phyloP scores from a whole-genome alignment of 2,888 invertebrate species.

The Chalcis sispes region DNA sequence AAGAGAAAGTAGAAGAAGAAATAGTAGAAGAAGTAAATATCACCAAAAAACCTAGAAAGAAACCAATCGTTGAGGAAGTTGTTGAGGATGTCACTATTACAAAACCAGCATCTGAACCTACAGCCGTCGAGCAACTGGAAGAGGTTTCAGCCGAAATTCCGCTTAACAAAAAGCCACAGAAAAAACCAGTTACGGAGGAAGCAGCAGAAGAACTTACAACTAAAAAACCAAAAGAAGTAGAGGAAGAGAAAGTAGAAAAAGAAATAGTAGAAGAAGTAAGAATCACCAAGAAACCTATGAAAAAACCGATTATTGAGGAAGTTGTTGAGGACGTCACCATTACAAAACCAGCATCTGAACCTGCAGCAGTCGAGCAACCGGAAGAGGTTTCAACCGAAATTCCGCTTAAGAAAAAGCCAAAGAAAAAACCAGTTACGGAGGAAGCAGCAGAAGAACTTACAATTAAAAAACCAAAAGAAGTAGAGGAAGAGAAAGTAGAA shows the following conservation, averaged over 20 bases:
- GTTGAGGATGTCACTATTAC: constrained; percentile 76
- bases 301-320: constrained; percentile 68
- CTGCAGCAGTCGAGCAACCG: constrained; percentile 65
- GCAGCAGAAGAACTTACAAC: constrained; percentile 62
- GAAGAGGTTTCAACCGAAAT: too few species aligned
- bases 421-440: constrained; percentile 53
- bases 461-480: constrained; percentile 70
- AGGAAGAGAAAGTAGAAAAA: constrained; percentile 59
- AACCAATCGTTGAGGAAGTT: constrained; percentile 70
- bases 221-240: constrained; percentile 62
- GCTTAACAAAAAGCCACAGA: constrained; percentile 63
- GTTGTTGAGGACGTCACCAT: constrained; percentile 76
- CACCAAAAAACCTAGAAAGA: constrained; percentile 63
- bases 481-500: constrained; percentile 76
- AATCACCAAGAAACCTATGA: constrained; percentile 63
- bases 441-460: constrained; percentile 63
- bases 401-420: too few species aligned
- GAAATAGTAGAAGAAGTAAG: constrained; percentile 64
- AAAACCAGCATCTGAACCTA: constrained; percentile 62
- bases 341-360: constrained; percentile 66
- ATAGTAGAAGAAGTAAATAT: constrained; percentile 63
- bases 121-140: constrained; percentile 70
- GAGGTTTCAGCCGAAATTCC: constrained; percentile 60
- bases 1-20: constrained; percentile 71
- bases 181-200: constrained; percentile 63